phyloP scores from a whole-genome alignment of 2,797 vertebrate genomes.

The Notolepis coatsorum region DNA sequence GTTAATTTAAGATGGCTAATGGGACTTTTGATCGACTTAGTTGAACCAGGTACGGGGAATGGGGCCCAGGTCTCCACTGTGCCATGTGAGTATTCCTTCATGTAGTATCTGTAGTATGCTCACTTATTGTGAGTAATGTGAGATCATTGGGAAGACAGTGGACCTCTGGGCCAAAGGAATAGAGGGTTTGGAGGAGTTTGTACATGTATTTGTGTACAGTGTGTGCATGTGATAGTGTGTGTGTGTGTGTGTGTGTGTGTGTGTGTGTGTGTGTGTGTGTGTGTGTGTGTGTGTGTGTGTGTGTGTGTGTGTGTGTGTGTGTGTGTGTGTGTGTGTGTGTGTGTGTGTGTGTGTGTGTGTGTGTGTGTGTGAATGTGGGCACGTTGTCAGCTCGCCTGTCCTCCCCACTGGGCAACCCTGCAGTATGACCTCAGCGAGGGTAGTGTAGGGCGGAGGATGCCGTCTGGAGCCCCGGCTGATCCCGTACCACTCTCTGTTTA shows the following conservation, averaged over 20 bases:
- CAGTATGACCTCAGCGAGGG: slow-evolving; percentile 52
- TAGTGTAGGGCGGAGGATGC: slow-evolving; percentile 43
- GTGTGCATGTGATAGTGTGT: slow-evolving; percentile 26
- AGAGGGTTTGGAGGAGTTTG: slow-evolving; percentile 1
- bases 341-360: not conserved
- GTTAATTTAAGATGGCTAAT: no score
- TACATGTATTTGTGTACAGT: not conserved
- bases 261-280: slow-evolving; percentile 18
- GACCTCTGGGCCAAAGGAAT: not conserved
- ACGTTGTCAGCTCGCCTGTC: slow-evolving; percentile 23
- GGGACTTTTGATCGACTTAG: no score
- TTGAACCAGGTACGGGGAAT: no score
- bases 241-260: not conserved
- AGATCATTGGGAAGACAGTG: slow-evolving; percentile 17
- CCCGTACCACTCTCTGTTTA: not conserved
- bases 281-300: slow-evolving; percentile 17
- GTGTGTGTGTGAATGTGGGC: slow-evolving; percentile 2
- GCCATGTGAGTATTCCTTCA: not conserved
- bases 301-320: slow-evolving; percentile 7
- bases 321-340: slow-evolving; percentile 4
- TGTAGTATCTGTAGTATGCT: no score
- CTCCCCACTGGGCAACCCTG: slow-evolving; percentile 34
- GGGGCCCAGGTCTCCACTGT: slow-evolving; percentile 10
- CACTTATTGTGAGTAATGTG: not conserved
- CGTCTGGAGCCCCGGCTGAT: slow-evolving; percentile 36